Conservation (phyloP, 1,140 invertebrate genomes). For the Venturia canescens region DNA sequence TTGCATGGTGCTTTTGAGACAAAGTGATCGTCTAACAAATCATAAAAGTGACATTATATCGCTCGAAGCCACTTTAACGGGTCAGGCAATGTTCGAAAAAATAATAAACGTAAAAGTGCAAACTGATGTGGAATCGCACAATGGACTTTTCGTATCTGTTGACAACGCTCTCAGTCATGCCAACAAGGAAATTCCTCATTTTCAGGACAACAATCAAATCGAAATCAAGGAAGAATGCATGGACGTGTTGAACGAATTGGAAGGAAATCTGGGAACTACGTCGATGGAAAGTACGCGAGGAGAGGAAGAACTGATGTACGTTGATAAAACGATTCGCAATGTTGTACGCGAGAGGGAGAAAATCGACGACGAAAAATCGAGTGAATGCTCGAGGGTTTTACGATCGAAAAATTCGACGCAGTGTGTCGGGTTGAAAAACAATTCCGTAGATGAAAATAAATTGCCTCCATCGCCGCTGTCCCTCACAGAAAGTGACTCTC, state of each 20-base stretch:
- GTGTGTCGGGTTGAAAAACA: not conserved
- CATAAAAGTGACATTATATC: constrained; percentile 41
- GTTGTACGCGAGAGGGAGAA: not conserved
- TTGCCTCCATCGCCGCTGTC: constrained; percentile 21
- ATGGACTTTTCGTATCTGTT: not conserved
- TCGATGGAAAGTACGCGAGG: not conserved
- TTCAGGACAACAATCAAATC: not conserved
- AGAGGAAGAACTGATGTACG: not conserved
- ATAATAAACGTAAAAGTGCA: constrained; percentile 27
- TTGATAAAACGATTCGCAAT: not conserved
- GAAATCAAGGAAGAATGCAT: not conserved
- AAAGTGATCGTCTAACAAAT: constrained; percentile 39
- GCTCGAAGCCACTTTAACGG: constrained; percentile 39
- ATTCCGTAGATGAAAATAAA: not conserved
- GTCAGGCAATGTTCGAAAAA: constrained; percentile 46
- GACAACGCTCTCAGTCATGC: not conserved
- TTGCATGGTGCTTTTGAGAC: constrained; percentile 44
- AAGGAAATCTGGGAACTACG: not conserved
- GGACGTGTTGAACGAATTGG: not conserved
- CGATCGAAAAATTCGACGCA: not conserved
- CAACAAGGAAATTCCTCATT: not conserved
- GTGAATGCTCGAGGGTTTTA: not conserved
- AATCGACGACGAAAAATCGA: not conserved
- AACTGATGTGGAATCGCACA: not conserved
- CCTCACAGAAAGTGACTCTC: not conserved